phyloP scores from a whole-genome alignment of 2,797 vertebrate species.

The Sebastes trivittatus region DNA sequence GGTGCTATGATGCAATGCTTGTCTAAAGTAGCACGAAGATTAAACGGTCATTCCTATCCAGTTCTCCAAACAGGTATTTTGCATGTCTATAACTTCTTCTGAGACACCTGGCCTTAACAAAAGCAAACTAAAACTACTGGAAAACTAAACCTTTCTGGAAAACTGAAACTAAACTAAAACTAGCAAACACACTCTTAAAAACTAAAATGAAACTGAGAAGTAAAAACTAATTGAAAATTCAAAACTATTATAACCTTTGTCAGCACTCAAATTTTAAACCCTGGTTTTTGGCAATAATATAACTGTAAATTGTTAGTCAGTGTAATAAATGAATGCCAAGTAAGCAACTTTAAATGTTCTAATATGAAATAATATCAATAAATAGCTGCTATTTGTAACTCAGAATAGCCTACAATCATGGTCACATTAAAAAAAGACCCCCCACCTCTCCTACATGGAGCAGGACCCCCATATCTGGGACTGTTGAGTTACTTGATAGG shows the following conservation, averaged over 20 bases:
- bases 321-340: background rate
- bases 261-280: rapidly evolving
- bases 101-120: no score
- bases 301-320: background rate
- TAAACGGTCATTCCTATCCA: no score
- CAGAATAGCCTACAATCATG: background rate
- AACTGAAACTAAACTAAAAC: no score
- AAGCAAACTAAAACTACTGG: no score
- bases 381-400: background rate
- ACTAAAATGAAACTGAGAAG: background rate
- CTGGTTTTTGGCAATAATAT: background rate
- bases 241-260: background rate
- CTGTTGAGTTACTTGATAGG: background rate
- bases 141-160: no score
- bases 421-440: background rate
- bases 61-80: no score
- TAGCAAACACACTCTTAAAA: no score
- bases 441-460: background rate
- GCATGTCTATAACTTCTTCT: no score
- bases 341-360: background rate
- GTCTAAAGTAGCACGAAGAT: no score
- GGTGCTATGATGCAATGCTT: rapidly evolving
- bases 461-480: background rate
- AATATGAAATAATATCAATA: background rate
- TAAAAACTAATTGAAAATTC: background rate